Percentiles rank a stretch among this genome's conserved stretches.
phyloP scores from a whole-genome alignment of 2,797 vertebrate species.

The Girardinus metallicus region DNA sequence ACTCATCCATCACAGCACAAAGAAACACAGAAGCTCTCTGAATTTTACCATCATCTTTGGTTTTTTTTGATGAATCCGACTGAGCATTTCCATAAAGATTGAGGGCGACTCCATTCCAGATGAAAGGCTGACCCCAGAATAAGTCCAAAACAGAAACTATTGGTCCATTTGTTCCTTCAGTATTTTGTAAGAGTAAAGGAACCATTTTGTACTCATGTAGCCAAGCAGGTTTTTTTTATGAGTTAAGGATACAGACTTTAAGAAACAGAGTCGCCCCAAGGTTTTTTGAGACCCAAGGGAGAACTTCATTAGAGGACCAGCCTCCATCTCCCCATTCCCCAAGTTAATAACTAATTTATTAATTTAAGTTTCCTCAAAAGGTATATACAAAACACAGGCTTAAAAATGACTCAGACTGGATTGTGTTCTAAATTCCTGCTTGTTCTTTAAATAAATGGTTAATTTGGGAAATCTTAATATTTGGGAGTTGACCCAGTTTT shows the following conservation, averaged over 20 bases:
- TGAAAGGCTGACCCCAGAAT: slow-evolving; percentile 19
- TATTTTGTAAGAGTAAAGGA: neutral
- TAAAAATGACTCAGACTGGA: neutral
- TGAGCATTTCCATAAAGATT: slow-evolving; percentile 51
- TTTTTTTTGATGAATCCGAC: neutral
- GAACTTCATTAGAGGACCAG: neutral
- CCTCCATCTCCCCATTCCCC: too few relatives aligned
- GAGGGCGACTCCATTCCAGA: slow-evolving; percentile 34
- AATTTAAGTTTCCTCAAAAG: neutral
- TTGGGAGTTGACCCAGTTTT: neutral
- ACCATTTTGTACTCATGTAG: neutral
- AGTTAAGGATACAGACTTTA: neutral
- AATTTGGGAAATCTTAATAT: neutral
- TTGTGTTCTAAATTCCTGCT: neutral
- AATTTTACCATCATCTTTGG: too few relatives aligned
- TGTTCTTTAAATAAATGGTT: neutral
- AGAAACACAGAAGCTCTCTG: neutral
- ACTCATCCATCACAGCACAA: neutral
- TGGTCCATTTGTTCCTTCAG: neutral
- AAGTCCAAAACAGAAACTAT: neutral
- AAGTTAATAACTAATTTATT: neutral
- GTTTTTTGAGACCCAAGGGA: neutral
- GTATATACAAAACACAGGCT: neutral
- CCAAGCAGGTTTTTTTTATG: neutral
- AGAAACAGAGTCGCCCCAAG: neutral